Conservation (phyloP, 2,113 vertebrate genomes). For the Rhegmatorhina hoffmannsi region DNA sequence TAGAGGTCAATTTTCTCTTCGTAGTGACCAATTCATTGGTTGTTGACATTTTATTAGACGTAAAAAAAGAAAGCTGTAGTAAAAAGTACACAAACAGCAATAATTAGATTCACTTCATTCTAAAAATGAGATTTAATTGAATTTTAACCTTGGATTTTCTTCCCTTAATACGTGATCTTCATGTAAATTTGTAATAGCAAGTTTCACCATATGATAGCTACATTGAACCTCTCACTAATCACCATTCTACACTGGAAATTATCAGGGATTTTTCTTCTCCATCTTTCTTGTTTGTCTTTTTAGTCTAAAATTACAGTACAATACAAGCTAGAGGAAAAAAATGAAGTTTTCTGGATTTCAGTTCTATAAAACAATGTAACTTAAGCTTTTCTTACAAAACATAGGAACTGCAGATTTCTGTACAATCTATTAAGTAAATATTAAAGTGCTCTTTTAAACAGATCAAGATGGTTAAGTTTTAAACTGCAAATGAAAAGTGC, state of each 20-base stretch:
- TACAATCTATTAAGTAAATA: neutral
- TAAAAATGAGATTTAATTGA: constrained; percentile 6
- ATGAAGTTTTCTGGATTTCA: neutral
- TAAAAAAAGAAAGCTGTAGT: neutral
- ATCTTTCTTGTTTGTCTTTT: neutral
- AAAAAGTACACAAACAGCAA: constrained; percentile 31
- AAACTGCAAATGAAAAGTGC: neutral
- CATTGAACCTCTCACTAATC: neutral
- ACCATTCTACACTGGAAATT: neutral
- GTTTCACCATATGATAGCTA: neutral
- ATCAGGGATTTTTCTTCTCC: neutral
- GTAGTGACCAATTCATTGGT: constrained; percentile 18
- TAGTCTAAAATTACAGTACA: neutral
- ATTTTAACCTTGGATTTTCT: neutral
- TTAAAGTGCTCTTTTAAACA: neutral
- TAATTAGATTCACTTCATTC: constrained; percentile 42
- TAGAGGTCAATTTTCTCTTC: constrained; percentile 26
- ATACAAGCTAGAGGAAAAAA: neutral
- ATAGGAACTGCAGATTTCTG: neutral
- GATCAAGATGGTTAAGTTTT: neutral
- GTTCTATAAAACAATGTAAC: neutral
- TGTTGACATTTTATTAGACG: constrained; percentile 27
- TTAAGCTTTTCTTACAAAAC: neutral
- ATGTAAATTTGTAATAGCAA: neutral
- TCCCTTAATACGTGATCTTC: neutral